Base-by-base conservation (phyloP, 2,888 invertebrate genomes). In the Listrodromus nycthemerus region DNA sequence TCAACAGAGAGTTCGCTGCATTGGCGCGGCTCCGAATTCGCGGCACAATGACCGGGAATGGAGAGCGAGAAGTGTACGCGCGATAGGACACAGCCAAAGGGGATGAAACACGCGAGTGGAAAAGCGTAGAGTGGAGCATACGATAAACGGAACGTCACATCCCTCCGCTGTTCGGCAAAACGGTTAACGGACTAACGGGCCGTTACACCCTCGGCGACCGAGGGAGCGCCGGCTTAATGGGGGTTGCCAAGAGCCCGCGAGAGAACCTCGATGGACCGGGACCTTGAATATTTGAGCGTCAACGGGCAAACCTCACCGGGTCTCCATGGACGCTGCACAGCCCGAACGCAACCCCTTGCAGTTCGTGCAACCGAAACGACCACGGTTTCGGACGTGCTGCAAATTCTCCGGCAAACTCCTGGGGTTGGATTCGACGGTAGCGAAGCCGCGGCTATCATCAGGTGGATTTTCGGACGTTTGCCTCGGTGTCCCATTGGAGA, bases 141-240 rank as follows among this genome's bases (percentile, higher is more conserved):
- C 63, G 74, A 69, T 80, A 80, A 80, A 75, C 75, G 69, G 75
- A 13, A 3, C 13, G 13, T 41, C 41, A 41, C 41, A 41, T 41
- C 41, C 41, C 10, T 52, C 41, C 69, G 58, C 61, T 75, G 69
- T 69, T 63, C 66, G 48, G 81, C 21, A 67, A 80, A 80, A 83
- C 76, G 79, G 85, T 85, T 86, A 86, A 85, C 80, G 83, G 83
- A 74, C 79, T 83, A 86, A 85, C 78, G 79, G 81, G 63, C 81
- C 69, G 81, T 86, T 85, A 85, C 85, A 70, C 65, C 81, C 75
- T 10, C 41, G 45, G 63, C 45, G 65, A 55, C 63, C 63, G 67
- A 69, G 73, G 58, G 83, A 76, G 73, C 67, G 48, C 61, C 61
- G 27, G 80, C 80, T 83, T 79, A 81, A 85, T 83, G 75, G 80